Evolutionary conservation across 2,113 vertebrate genomes (phyloP).

Genomic region (Penelope pileata): DNA sequence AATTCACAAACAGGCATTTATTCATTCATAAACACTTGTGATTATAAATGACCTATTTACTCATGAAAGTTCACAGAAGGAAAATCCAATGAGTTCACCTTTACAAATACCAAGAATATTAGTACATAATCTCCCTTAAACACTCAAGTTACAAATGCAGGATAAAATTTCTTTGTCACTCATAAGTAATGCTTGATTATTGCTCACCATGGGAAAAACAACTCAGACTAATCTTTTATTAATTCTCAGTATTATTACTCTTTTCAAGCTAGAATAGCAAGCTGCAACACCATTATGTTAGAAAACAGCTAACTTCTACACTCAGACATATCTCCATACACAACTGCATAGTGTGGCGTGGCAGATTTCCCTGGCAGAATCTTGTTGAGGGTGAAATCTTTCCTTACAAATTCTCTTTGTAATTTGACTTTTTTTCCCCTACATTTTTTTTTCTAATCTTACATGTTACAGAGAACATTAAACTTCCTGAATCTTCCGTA

Average conservation of each 20-base stretch:
- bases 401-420: background rate
- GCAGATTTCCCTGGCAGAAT: background rate
- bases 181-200: background rate
- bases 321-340: background rate
- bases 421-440: background rate
- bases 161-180: background rate
- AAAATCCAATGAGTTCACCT: background rate
- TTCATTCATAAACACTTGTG: background rate
- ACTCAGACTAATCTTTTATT: background rate
- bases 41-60: slow-evolving; percentile 17
- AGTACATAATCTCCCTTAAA: background rate
- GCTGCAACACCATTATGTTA: background rate
- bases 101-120: background rate
- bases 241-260: background rate
- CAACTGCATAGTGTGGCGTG: background rate
- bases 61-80: background rate
- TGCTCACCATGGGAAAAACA: background rate
- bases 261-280: background rate
- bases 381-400: rapidly evolving
- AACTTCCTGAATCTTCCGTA: background rate
- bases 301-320: background rate
- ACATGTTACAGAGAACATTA: background rate
- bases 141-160: background rate
- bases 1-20: slow-evolving; percentile 1
- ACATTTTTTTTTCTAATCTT: background rate